Percentiles rank a stretch among this genome's conserved stretches.
Evolutionary conservation across 1,140 invertebrate genomes (phyloP).

Genomic region (Papilio machaon): DNA sequence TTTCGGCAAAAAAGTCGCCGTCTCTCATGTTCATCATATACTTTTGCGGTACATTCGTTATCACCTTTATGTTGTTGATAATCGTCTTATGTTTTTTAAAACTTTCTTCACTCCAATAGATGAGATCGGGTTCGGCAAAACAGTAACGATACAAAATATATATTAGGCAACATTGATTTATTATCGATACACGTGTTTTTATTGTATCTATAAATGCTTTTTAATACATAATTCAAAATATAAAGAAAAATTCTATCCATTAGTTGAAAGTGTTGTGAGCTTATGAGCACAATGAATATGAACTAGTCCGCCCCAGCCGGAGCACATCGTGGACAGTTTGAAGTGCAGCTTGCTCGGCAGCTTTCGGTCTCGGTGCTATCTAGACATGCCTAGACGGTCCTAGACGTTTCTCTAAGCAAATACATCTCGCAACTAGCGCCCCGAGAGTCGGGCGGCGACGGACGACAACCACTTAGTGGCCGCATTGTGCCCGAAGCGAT

Average conservation of each 20-base stretch:
- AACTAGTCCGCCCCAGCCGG: constrained; percentile 40
- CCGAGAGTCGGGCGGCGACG: constrained; percentile 50
- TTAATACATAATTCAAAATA: not conserved
- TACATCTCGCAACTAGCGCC: constrained; percentile 46
- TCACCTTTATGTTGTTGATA: too few species aligned
- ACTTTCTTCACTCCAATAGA: too few species aligned
- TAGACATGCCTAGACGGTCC: constrained; percentile 27
- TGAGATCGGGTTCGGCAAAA: too few species aligned
- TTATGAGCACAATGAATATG: not conserved
- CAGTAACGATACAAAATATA: too few species aligned
- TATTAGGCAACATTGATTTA: too few species aligned
- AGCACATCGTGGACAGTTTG: constrained; percentile 49
- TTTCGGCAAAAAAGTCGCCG: too few species aligned
- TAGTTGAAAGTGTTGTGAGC: not conserved
- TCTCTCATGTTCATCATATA: too few species aligned
- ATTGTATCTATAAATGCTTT: too few species aligned
- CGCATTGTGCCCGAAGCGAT: constrained; percentile 48
- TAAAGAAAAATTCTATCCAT: not conserved
- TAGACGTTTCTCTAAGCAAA: constrained; percentile 49
- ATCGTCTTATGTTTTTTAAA: too few species aligned
- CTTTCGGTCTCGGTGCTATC: constrained; percentile 45
- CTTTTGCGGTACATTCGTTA: too few species aligned
- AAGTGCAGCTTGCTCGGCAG: constrained; percentile 44
- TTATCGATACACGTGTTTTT: too few species aligned
- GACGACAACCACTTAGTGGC: constrained; percentile 60